Conservation (phyloP, 92 coral and sea anemone genomes). For the Paramuricea clavata region DNA sequence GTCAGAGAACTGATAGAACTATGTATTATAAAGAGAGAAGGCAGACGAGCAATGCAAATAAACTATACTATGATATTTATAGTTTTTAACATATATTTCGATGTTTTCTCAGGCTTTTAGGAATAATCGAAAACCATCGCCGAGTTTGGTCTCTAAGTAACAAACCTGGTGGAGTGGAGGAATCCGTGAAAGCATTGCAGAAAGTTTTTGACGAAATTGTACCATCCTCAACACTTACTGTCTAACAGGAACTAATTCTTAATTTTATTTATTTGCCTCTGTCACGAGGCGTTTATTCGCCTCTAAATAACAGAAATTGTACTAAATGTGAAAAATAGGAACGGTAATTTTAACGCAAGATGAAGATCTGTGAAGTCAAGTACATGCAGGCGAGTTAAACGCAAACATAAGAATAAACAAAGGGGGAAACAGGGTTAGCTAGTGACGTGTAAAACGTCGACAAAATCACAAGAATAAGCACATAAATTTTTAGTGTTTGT, state of each 20-base stretch:
- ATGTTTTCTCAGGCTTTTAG: slow-evolving; percentile 72
- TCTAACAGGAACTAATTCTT: not conserved
- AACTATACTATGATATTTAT: not conserved
- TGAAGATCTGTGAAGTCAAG: not conserved
- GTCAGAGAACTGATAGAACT: too few species aligned
- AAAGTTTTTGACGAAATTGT: slow-evolving; percentile 76
- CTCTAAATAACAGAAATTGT: not conserved
- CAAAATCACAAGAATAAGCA: too few species aligned
- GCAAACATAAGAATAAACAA: too few species aligned
- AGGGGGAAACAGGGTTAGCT: too few species aligned
- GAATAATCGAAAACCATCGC: slow-evolving; percentile 79
- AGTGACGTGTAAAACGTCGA: too few species aligned
- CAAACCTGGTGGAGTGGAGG: slow-evolving; percentile 81
- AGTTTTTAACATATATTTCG: not conserved
- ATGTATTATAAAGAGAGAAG: too few species aligned
- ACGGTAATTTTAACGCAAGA: not conserved
- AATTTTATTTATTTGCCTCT: not conserved
- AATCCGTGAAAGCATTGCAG: slow-evolving; percentile 79
- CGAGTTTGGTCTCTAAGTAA: slow-evolving; percentile 83
- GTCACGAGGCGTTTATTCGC: not conserved
- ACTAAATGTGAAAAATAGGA: not conserved
- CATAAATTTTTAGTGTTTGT: too few species aligned
- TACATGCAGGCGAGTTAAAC: too few species aligned
- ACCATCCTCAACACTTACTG: slow-evolving; percentile 54
- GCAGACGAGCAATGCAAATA: too few species aligned